Base-by-base conservation (phyloP, 2,113 vertebrate genomes). In the Falcunculus frontatus region DNA sequence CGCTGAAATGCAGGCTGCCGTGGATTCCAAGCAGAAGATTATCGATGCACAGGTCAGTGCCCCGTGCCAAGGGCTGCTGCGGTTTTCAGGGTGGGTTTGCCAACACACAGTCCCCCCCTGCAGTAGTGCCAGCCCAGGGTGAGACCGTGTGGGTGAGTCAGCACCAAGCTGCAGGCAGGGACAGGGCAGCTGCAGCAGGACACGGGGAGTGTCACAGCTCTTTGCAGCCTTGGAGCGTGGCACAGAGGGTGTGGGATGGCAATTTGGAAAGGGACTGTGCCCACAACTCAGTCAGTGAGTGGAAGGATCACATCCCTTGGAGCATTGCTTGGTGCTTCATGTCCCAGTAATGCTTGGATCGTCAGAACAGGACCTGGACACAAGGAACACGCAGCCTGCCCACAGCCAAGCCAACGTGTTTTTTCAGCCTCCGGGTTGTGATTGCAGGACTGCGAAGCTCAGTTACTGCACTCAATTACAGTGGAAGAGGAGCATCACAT, bases 11-110 rank as follows among this genome's bases (percentile, higher is more conserved):
- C 99, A 99, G 91, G 99, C 99, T 2, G 99, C 99, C 1, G 99
- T 99, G 17, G 99, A 99, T 96, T 99, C 99, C 82, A 99, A 99
- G 59, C 99, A 99, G 98, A 99, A 99, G 98, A 99, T 99, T 95
- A 99, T 99, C 1, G 99, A 99, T 64, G 99, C 99, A 72, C 99
- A 99, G 99, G 99, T 99, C 87, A 92, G 97, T 63, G 39, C 50
- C 39, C 4, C 0, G 0, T 16, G 16, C 49, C 84, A 20, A 53
- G 44, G 57, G 50, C 79, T 62, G 64, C 76, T 47, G 89, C 50
- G 13, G 35, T 35, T 42, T 9, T 13, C 35, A 30, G 68, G 21
- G 72, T 32, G 75, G 44, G 15, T 16, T n/a, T 91, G 55, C 76
- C 44, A 26, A 4, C 16, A 0, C 63, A 52, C 29, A 68, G 63